Evolutionary conservation across 2,888 invertebrate genomes (phyloP).

Genomic region (Mythimna ferrago): DNA sequence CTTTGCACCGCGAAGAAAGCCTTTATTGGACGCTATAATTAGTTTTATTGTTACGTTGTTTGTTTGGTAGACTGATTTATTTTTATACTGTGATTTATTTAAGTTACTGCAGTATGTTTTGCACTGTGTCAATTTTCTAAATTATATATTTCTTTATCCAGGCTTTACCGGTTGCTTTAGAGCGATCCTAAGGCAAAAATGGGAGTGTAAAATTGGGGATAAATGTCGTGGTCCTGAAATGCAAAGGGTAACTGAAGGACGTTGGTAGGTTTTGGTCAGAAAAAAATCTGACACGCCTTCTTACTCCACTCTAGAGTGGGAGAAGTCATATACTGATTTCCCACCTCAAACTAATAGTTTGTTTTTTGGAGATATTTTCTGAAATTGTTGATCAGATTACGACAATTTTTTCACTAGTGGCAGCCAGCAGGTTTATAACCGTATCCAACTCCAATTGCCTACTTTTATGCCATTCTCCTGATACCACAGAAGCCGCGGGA

Average conservation of each 20-base stretch:
- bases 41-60: constrained; percentile 57
- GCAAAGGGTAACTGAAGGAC: too few species aligned
- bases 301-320: too few species aligned
- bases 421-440: too few species aligned
- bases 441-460: neutral
- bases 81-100: constrained; percentile 29
- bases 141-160: too few species aligned
- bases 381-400: neutral
- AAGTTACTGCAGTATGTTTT: too few species aligned
- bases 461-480: neutral
- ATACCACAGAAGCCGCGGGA: neutral
- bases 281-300: too few species aligned
- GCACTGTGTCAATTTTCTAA: neutral
- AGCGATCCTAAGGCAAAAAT: too few species aligned
- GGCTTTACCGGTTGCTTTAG: too few species aligned
- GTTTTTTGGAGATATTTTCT: neutral
- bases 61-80: constrained; percentile 27
- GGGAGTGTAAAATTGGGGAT: too few species aligned
- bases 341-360: neutral
- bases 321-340: too few species aligned
- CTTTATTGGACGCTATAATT: constrained; percentile 58
- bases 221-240: too few species aligned
- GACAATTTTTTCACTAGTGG: neutral
- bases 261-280: too few species aligned
- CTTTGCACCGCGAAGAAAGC: constrained; percentile 61